Base-by-base conservation (phyloP, 2,797 vertebrate genomes). In the Sebastes nivosus region DNA sequence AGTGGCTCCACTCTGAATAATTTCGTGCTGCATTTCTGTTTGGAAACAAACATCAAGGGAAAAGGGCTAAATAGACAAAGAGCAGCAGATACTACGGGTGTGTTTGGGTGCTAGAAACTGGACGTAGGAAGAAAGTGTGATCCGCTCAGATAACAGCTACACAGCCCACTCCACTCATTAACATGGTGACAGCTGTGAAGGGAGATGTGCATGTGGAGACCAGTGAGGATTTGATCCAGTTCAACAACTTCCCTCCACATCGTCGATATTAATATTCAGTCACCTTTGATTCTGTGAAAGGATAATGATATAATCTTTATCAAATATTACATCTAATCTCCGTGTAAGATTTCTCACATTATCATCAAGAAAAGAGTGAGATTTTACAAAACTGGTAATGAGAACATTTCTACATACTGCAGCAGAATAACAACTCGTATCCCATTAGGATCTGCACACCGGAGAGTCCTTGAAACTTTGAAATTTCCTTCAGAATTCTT, bases 171-270 rank as follows among this genome's bases (percentile, higher is more conserved):
- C 36, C 54, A 42, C 61, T 65, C 54, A 66, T 77, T 72, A 75
- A 50, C 70, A 64, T 46, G 54, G 25, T 30, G 63, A 73, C 78
- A 57, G 76, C 65, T 72, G 58, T 57, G 79, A 64, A 32, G 8
- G 34, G 25, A 70, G 58, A 77, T 34, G 54, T 58, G 60, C 20
- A 73, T 36, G 30, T 11, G 38, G 38, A 72, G 66, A 81, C 80
- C 59, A 71, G 38, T 80, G 25, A 75, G 64, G 68, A 84, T 75
- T 72, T 73, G 50, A 82, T 71, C 32, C 73, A 77, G 69, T 82
- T 80, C 64, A 52, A 36, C 63, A 38, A 14, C 77, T 88, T 80
- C 2, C 27, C 20, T 72, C 12, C 30, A 50, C 63, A 12, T 42
- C 6, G 1, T 42, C 6, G 0, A 42, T 42, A 46, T 63, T 42